These are phyloP conservation scores for Rotaria socialis DNA, from an alignment of 2,888 invertebrate species.

Conservation along the genomic window DNA sequence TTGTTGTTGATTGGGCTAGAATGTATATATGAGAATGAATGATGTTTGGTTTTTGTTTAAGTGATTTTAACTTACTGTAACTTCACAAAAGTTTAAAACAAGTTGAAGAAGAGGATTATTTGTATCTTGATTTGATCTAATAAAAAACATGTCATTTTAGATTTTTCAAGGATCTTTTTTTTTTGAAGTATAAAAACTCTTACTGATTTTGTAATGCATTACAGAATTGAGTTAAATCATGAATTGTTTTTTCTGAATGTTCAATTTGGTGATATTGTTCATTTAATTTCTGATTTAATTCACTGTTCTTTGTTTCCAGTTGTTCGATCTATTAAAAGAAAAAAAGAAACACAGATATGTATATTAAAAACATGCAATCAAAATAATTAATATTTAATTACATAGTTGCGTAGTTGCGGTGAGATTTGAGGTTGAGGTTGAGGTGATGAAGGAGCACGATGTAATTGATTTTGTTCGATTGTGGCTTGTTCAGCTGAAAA, in stretches of 20 bases:
- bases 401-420: not conserved
- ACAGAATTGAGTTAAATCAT: not conserved
- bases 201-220: conserved; percentile 21
- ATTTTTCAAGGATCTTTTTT: no score
- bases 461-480: not conserved
- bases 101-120: not conserved
- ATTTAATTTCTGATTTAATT: not conserved
- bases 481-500: not conserved
- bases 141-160: not conserved
- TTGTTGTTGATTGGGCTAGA: not conserved
- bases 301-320: conserved; percentile 18
- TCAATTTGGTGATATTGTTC: conserved; percentile 20
- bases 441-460: not conserved
- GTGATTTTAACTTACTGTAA: not conserved
- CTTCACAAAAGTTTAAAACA: not conserved
- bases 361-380: not conserved
- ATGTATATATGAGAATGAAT: not conserved
- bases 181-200: no score
- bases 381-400: not conserved
- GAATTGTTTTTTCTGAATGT: not conserved
- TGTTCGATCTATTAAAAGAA: not conserved
- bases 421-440: not conserved
- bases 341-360: no score
- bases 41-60: not conserved
- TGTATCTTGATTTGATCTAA: not conserved